A percentile compares a stretch with the other conserved stretches of the same genome.
These are phyloP conservation scores for Chrysocyon brachyurus DNA, from an alignment of 2,797 vertebrate genomes.

Conservation along the genomic window DNA sequence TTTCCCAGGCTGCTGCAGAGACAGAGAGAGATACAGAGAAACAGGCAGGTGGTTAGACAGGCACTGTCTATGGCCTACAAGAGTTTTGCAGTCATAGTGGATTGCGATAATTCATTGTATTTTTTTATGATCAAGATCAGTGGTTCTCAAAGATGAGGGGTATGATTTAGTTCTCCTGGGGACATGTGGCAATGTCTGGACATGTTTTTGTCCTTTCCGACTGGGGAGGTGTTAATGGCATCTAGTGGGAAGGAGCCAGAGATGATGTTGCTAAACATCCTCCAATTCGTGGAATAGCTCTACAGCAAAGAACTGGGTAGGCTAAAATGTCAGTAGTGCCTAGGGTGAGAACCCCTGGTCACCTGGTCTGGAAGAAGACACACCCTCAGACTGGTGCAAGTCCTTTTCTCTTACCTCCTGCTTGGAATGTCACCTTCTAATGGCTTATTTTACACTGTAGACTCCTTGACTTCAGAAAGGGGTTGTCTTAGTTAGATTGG, in stretches of 20 bases:
- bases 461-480: background rate
- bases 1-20: background rate
- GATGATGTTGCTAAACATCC: background rate
- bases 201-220: background rate
- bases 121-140: background rate
- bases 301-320: background rate
- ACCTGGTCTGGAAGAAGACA: too few species aligned
- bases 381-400: accelerated
- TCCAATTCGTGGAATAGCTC: background rate
- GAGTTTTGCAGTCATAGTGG: background rate
- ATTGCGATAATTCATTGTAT: background rate
- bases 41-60: background rate
- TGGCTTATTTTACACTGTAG: background rate
- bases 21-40: background rate
- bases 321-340: too few species aligned
- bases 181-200: background rate
- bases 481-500: background rate
- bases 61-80: background rate
- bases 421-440: background rate
- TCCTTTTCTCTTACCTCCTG: background rate
- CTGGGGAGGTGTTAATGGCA: background rate
- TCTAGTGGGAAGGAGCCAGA: background rate
- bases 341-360: background rate
- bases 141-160: background rate
- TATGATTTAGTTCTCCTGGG: background rate